phyloP scores from a whole-genome alignment of 2,113 vertebrate species.

The Hippocampus guttulatus region DNA sequence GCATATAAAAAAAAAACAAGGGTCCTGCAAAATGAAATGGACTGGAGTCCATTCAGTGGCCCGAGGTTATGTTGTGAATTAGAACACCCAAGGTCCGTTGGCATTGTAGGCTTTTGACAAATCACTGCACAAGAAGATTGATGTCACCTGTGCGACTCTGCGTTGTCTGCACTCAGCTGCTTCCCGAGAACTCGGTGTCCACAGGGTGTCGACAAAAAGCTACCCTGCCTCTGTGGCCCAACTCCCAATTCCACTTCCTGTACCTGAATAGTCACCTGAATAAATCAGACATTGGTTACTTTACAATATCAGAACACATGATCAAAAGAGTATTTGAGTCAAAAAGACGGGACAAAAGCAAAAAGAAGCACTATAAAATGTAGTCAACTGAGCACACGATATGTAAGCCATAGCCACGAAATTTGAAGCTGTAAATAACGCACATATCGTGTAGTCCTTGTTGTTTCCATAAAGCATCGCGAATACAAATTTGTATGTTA shows the following conservation, averaged over 20 bases:
- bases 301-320: background rate
- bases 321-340: background rate
- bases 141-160: constrained; percentile 90
- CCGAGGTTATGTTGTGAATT: background rate
- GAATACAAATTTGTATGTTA: background rate
- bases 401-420: no score
- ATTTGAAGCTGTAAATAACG: background rate
- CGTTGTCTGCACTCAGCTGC: constrained; percentile 95
- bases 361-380: background rate
- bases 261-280: constrained; percentile 90
- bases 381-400: no score
- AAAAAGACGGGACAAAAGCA: background rate
- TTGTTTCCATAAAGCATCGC: background rate
- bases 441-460: background rate
- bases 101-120: background rate
- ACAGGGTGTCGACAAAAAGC: constrained; percentile 83
- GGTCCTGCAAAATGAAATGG: background rate
- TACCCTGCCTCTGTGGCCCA: constrained; percentile 73
- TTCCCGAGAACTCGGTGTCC: constrained; percentile 92
- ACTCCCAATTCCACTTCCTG: constrained; percentile 85
- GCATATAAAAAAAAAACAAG: background rate
- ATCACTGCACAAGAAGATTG: constrained; percentile 8
- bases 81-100: constrained; percentile 19
- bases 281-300: background rate
- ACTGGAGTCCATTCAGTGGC: background rate